Percentiles rank a stretch among this genome's conserved stretches.
phyloP scores from a whole-genome alignment of 23 tunicate genomes.

The Trididemnum nubilum region DNA sequence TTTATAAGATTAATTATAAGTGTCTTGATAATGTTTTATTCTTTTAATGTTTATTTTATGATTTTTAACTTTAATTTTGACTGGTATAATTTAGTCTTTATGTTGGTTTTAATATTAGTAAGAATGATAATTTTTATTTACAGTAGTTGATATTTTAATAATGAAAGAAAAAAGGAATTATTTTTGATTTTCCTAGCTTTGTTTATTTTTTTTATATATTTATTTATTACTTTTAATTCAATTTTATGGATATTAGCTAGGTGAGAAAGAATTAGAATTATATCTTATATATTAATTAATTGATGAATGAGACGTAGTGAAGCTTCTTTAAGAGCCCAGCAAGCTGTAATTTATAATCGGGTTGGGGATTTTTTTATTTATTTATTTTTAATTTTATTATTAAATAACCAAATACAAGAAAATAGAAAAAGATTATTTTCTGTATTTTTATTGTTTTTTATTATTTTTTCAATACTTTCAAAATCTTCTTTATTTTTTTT shows the following conservation, averaged over 20 bases:
- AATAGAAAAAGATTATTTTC: not conserved
- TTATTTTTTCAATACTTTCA: slow-evolving; percentile 22
- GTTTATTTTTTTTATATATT: slow-evolving; percentile 9
- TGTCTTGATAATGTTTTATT: not conserved
- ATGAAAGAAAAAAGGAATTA: not conserved
- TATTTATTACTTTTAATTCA: not conserved
- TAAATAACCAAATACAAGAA: too few relatives aligned
- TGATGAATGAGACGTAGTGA: slow-evolving; percentile 19
- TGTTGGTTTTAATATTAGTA: not conserved
- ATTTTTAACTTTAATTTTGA: too few relatives aligned
- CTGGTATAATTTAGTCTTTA: too few relatives aligned
- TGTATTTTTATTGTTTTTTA: not conserved
- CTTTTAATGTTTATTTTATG: not conserved
- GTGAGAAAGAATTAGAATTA: slow-evolving; percentile 20
- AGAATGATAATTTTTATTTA: slow-evolving; percentile 2
- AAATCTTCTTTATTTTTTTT: slow-evolving; percentile 25
- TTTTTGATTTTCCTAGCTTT: not conserved
- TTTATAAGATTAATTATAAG: not conserved
- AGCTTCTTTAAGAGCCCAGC: not conserved
- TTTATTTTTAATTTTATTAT: not conserved
- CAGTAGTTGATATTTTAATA: not conserved
- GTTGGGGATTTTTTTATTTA: slow-evolving; percentile 20
- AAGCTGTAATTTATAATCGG: slow-evolving; percentile 27
- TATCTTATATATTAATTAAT: slow-evolving; percentile 23
- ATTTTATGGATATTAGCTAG: not conserved